Evolutionary conservation across 2,113 vertebrate genomes (phyloP), one percentile per base, ranked within the genome.

Genomic region (Apodemus speciosus): DNA sequence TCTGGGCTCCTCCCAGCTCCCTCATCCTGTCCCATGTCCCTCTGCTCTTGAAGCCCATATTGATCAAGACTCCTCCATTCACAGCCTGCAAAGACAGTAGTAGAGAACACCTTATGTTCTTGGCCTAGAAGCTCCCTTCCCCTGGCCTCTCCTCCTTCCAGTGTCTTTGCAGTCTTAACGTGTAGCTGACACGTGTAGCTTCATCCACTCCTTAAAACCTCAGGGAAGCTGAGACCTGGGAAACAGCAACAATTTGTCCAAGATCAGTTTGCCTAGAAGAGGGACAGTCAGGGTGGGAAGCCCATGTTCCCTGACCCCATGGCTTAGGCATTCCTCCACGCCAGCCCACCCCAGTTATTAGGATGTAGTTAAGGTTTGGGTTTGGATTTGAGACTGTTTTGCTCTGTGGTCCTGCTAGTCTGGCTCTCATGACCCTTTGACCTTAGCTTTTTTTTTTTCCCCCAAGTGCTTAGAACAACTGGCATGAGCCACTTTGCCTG

Each of bases 1-100:
- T 96, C 95, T 88, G 88, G 80, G n/a, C 73, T 81, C 77, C 76
- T n/a, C 85, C 66, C n/a, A 81, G 23, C 23, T 35, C 79, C 23
- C 23, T 60, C 79, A 10, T 23, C 56, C 23, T 9, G 14, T 81
- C 23, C 75, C 49, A 4, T 20, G 35, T 35, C 4, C 43, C 46
- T 68, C 85, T 62, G 51, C 43, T 43, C 46, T 60, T 4, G 2
- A 43, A 86, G 69, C 23, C 49, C 75, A 91, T 75, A 66, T 46
- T 49, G 84, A 64, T 81, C 85, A 84, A 89, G 71, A 30, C 5
- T 10, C 30, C 23, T 91, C 72, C 23, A 85, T 53, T 23, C 69
- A 88, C 2, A 9, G 58, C 49, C 64, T 49, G 2, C 69, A 75
- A 35, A 58, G 11, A 84, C 38, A 35, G 64, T 0, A 51, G 64